Conservation (phyloP, 2,888 invertebrate species). For the Erynnis tages region DNA sequence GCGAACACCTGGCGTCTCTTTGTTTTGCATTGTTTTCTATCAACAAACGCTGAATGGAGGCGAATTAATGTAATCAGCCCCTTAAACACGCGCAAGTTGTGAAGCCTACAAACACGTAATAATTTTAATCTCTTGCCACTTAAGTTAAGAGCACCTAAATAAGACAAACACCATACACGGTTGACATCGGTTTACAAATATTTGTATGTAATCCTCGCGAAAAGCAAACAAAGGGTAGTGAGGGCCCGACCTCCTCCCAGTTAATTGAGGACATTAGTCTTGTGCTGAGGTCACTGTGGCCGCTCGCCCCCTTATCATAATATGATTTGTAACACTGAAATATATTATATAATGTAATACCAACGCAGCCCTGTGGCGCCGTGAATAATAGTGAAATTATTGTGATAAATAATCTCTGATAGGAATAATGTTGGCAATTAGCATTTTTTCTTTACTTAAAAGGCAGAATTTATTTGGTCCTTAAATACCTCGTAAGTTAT, state of each 20-base stretch:
- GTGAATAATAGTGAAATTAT: neutral
- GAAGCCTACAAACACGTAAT: neutral
- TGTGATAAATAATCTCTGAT: too few relatives aligned
- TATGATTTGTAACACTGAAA: conserved; percentile 69
- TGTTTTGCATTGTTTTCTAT: too few relatives aligned
- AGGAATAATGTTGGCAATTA: too few relatives aligned
- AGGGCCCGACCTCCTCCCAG: conserved; percentile 51
- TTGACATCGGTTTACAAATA: conserved; percentile 44
- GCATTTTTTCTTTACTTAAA: too few relatives aligned
- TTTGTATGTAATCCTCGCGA: conserved; percentile 57
- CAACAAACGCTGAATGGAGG: too few relatives aligned
- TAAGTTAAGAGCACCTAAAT: conserved; percentile 26
- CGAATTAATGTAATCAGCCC: too few relatives aligned
- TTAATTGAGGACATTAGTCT: conserved; percentile 76
- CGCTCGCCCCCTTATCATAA: conserved; percentile 56
- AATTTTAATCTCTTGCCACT: conserved; percentile 11
- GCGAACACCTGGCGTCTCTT: too few relatives aligned
- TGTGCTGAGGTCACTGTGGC: conserved; percentile 52
- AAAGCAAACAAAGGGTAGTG: conserved; percentile 59
- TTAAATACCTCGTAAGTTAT: too few relatives aligned
- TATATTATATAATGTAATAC: conserved; percentile 38
- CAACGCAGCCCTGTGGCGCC: neutral
- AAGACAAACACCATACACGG: conserved; percentile 39
- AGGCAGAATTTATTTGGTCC: too few relatives aligned
- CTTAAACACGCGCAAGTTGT: too few relatives aligned